phyloP scores from a whole-genome alignment of 2,888 invertebrate genomes.

The Clusia tigrina region DNA sequence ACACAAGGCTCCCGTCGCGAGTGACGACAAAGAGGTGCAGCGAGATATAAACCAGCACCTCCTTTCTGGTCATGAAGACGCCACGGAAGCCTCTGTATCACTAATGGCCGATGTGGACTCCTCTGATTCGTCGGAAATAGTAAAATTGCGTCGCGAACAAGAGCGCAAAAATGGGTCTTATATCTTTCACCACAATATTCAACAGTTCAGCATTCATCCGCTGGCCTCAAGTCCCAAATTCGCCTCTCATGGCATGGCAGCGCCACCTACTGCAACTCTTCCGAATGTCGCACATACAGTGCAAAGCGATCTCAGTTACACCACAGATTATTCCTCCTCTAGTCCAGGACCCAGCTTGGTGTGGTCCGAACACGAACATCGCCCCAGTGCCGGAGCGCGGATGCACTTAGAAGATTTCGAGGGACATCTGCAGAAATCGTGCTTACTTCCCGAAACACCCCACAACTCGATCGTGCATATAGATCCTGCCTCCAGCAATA shows the following conservation, averaged over 20 bases:
- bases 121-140: constrained; percentile 52
- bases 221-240: constrained; percentile 60
- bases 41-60: constrained; percentile 14
- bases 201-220: constrained; percentile 70
- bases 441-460: constrained; percentile 68
- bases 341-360: constrained; percentile 61
- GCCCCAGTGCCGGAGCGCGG: constrained; percentile 26
- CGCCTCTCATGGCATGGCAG: constrained; percentile 32
- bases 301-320: constrained; percentile 60
- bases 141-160: constrained; percentile 66
- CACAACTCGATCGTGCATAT: constrained; percentile 74
- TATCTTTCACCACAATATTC: constrained; percentile 70
- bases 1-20: neutral
- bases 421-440: constrained; percentile 27
- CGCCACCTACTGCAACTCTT: constrained; percentile 21
- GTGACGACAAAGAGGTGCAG: constrained; percentile 30
- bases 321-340: constrained; percentile 61
- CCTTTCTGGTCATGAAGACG: constrained; percentile 35
- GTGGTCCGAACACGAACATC: constrained; percentile 58
- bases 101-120: constrained; percentile 51
- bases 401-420: constrained; percentile 38
- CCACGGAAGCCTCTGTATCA: constrained; percentile 47
- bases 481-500: constrained; percentile 49
- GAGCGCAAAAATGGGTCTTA: constrained; percentile 69
- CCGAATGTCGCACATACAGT: constrained; percentile 18